phyloP scores from a whole-genome alignment of 2,888 invertebrate species.

The Polia nebulosa region DNA sequence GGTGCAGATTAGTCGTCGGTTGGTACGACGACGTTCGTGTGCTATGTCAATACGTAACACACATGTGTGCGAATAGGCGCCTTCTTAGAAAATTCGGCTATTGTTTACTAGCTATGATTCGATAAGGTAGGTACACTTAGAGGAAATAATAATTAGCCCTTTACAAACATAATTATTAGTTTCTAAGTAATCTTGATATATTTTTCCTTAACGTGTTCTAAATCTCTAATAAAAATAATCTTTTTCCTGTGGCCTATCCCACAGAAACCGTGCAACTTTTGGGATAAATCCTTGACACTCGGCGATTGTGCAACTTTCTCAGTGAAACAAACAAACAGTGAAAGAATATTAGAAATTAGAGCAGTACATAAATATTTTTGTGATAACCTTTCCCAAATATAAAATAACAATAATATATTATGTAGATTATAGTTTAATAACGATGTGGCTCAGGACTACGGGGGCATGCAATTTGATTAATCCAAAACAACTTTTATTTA shows the following conservation, averaged over 20 bases:
- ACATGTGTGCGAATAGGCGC: conserved; percentile 26
- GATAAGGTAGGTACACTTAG: not conserved
- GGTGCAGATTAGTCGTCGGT: conserved; percentile 27
- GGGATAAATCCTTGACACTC: too few species aligned
- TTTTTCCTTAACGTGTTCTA: not conserved
- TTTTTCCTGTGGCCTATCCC: not conserved
- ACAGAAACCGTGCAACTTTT: too few species aligned
- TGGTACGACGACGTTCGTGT: conserved; percentile 8
- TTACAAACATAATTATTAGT: not conserved
- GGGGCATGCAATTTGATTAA: not conserved
- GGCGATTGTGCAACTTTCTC: too few species aligned
- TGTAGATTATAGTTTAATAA: too few species aligned
- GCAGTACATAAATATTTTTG: not conserved
- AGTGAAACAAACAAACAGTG: too few species aligned
- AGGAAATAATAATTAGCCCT: not conserved
- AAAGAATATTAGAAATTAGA: not conserved
- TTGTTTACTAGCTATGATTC: conserved; percentile 32
- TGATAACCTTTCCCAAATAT: too few species aligned
- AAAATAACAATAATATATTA: too few species aligned
- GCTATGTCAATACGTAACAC: conserved; percentile 41
- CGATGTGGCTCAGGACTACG: too few species aligned
- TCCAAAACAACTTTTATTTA: conserved; percentile 37
- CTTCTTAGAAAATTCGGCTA: conserved; percentile 33
- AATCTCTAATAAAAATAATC: too few species aligned
- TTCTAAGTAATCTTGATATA: conserved; percentile 15